Conservation (phyloP, 2,888 invertebrate genomes). For the Calliphora vomitoria region DNA sequence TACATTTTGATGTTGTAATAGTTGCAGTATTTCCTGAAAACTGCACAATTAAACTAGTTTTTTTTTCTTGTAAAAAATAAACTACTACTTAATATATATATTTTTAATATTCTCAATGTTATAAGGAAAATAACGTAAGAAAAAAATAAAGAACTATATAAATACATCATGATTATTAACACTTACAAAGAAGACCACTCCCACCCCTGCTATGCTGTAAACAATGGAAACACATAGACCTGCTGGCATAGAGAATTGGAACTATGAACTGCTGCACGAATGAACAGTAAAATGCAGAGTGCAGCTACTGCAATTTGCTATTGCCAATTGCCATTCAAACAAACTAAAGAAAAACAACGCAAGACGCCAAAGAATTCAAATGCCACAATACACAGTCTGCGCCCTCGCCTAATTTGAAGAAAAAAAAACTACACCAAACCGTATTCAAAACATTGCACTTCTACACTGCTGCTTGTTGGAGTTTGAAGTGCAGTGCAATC, state of each 20-base stretch:
- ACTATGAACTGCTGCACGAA: constrained; percentile 27
- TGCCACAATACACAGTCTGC: constrained; percentile 22
- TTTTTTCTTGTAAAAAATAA: neutral
- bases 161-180: constrained; percentile 20
- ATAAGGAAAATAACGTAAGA: constrained; percentile 14
- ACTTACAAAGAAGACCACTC: constrained; percentile 31
- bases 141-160: neutral
- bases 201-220: constrained; percentile 35
- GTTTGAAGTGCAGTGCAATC: constrained; percentile 59
- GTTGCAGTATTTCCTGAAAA: constrained; percentile 69
- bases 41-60: constrained; percentile 41
- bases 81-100: constrained; percentile 12
- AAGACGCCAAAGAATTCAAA: constrained; percentile 56
- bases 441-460: constrained; percentile 23
- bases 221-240: neutral
- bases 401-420: constrained; percentile 38
- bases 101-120: constrained; percentile 35
- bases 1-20: constrained; percentile 41
- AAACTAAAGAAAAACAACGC: constrained; percentile 1
- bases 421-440: neutral
- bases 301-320: constrained; percentile 19
- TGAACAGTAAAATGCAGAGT: constrained; percentile 17
- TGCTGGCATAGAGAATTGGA: neutral
- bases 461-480: constrained; percentile 4
- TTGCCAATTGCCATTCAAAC: constrained; percentile 21